phyloP scores from a whole-genome alignment of 2,888 invertebrate genomes.

The Caenorhabditis drosophilae region DNA sequence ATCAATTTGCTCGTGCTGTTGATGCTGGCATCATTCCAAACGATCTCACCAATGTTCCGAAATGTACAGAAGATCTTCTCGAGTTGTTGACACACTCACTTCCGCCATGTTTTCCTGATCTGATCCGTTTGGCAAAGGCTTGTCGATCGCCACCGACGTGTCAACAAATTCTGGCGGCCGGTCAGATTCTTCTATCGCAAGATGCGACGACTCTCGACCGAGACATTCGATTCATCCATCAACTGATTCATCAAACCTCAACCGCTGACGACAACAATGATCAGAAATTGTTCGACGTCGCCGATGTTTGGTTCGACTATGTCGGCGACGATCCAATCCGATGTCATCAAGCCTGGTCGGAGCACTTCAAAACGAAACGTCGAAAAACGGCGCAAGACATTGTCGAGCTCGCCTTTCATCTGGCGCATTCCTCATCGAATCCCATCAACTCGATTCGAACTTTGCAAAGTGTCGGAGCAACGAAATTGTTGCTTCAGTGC shows the following conservation, averaged over 20 bases:
- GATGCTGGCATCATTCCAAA: conserved; percentile 32
- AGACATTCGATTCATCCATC: conserved; percentile 16
- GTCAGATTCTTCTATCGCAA: conserved; percentile 38
- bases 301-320: conserved; percentile 22
- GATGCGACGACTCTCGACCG: conserved; percentile 26
- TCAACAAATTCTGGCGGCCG: conserved; percentile 42
- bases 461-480: conserved; percentile 45
- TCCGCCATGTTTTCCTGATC: conserved; percentile 21
- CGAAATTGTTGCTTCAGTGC: conserved; percentile 44
- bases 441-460: conserved; percentile 27
- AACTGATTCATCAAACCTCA: not conserved
- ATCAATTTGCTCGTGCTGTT: conserved; percentile 38
- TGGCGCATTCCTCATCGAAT: conserved; percentile 46
- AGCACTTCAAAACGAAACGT: conserved; percentile 48
- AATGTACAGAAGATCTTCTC: conserved; percentile 34
- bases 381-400: conserved; percentile 52
- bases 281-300: conserved; percentile 11
- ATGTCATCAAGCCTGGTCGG: conserved; percentile 53
- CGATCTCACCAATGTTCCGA: conserved; percentile 15
- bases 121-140: conserved; percentile 19
- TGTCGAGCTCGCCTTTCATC: conserved; percentile 54
- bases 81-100: conserved; percentile 31
- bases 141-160: conserved; percentile 33
- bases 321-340: conserved; percentile 30
- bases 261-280: conserved; percentile 1